Percentiles rank a stretch among this genome's conserved stretches.
phyloP scores from a whole-genome alignment of 2,113 vertebrate species.

The Dromaius novaehollandiae region DNA sequence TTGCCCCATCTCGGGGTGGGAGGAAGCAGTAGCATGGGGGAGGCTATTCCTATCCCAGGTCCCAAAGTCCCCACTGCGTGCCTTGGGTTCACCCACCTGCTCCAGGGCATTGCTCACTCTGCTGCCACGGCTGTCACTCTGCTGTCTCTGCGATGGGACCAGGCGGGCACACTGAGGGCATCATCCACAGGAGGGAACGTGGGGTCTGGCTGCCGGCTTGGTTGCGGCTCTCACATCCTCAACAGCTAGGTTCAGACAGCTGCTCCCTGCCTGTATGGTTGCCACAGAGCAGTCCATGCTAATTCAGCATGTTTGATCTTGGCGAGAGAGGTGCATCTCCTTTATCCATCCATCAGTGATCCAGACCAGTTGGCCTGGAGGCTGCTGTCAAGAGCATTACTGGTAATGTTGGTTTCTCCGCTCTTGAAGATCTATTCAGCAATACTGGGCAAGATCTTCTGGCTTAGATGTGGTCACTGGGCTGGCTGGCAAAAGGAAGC shows the following conservation, averaged over 20 bases:
- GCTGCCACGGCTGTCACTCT: not conserved
- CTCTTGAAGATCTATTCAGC: not conserved
- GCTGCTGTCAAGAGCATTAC: not conserved
- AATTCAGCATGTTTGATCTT: not conserved
- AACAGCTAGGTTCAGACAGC: not conserved
- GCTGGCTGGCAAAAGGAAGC: not conserved
- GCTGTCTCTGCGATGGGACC: rapidly evolving
- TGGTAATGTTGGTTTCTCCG: rapidly evolving
- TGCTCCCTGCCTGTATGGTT: not conserved
- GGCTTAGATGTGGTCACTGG: not conserved
- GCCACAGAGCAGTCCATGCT: not conserved
- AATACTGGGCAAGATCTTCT: not conserved
- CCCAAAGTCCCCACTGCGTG: not conserved
- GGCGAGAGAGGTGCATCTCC: rapidly evolving
- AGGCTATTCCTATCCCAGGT: not conserved
- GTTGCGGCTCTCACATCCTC: not conserved
- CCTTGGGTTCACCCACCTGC: not conserved
- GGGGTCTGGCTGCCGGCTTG: not conserved
- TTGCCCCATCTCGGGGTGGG: not conserved
- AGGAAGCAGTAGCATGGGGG: not conserved
- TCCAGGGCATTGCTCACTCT: rapidly evolving
- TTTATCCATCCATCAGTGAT: not conserved
- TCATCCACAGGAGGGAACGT: rapidly evolving
- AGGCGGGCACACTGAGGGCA: rapidly evolving
- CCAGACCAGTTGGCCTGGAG: not conserved